Base-by-base conservation (phyloP, 2,797 vertebrate species). In the Microcaecilia unicolor region DNA sequence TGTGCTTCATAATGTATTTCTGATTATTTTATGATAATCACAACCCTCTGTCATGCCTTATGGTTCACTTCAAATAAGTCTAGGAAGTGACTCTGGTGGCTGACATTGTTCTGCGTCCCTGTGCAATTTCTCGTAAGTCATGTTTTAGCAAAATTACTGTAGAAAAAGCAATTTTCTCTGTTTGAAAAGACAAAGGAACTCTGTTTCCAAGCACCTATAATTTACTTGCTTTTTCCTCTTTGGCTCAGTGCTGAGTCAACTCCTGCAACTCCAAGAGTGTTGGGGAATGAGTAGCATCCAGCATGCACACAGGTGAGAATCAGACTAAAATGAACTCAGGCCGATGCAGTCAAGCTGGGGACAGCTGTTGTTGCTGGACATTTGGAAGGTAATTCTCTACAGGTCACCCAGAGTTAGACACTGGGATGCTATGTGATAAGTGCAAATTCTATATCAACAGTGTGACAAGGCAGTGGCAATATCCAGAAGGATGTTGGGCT, bases 1-100 rank as follows among this genome's bases (percentile, higher is more conserved):
- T n/a, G n/a, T n/a, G n/a, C n/a, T n/a, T n/a, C n/a, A n/a, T n/a
- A n/a, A n/a, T n/a, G n/a, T n/a, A n/a, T n/a, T n/a, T 41, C 45
- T 48, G 45, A 48, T 48, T 48, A 48, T 41, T 48, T 31, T 41
- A 48, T 48, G 45, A 45, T 45, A 48, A 48, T 48, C 45, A 48
- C 48, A 48, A 36, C 45, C 48, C 28, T 32, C 45, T 48, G 45
- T 48, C 45, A 48, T 40, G n/a, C n/a, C n/a, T n/a, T n/a, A n/a
- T n/a, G n/a, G 48, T 48, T 48, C 45, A 41, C 45, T 31, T 45
- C 45, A 48, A 41, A 48, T 48, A 45, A 48, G 37, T 41, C 45
- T 48, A 41, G 45, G 48, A 48, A 48, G 45, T 48, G 45, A 48
- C 41, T 48, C n/a, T n/a, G n/a, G 39, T 45, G 37, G 48, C 45